Evolutionary conservation across 2,113 vertebrate genomes (phyloP), one percentile per base, ranked within the genome.

Genomic region (Ancistrus triradiatus): DNA sequence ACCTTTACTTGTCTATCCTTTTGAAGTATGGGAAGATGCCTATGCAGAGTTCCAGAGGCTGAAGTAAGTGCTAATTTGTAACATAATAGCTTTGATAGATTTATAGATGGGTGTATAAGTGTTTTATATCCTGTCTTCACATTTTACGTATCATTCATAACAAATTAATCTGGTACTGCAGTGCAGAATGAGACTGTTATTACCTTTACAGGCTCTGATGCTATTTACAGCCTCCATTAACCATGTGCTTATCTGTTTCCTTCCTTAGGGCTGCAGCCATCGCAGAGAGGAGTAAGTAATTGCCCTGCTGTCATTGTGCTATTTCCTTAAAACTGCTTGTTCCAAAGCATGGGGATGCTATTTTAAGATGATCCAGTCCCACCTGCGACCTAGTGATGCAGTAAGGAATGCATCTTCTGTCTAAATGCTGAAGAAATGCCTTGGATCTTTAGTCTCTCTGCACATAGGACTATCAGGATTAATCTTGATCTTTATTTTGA

Each of bases 21-120:
- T 47, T 71, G 70, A 83, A 99, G 96, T 86, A 5, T 99, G 91
- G 83, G 91, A 98, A 25, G 92, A 93, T 57, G 96, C 96, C 46
- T 93, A 88, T 87, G 91, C 91, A 40, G 95, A 99, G 85, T 99
- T 98, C 91, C 90, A 98, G 84, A 94, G 92, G 77, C 83, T 99
- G 70, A 99, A 99, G 96, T 99, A 91, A 95, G 96, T 94, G 59
- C 18, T 31, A 62, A 24, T 4, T n/a, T 64, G 21, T 28, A 40
- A 6, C 14, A 63, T 0, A 13, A 4, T 3, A 31, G 3, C 27
- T 31, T n/a, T n/a, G n/a, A n/a, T n/a, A n/a, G n/a, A 31, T 31
- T n/a, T 31, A 31, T 31, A 31, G 27, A 31, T 31, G 27, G 7
- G 7, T 3, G 3, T 7, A 3, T 31, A 31, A 7, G 27, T 4